Evolutionary conservation across 2,888 invertebrate species (phyloP), one percentile per base, ranked within the genome.

Genomic region (Gryllus longicercus): DNA sequence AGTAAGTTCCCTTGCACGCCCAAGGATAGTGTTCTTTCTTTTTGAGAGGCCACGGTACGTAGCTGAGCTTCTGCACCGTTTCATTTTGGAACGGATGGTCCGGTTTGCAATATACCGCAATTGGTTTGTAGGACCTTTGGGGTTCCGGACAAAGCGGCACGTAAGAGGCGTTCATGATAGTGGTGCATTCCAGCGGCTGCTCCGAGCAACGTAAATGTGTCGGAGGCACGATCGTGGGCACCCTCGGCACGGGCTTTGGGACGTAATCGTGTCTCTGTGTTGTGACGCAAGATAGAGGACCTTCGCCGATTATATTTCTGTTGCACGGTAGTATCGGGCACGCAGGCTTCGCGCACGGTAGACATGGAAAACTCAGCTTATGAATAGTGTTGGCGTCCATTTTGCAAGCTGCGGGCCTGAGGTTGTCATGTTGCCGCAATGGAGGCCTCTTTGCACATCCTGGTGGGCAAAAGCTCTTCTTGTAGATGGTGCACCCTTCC

Each of bases 21-120:
- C 77, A 77, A n/a, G 77, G 77, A 18, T 49, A 50, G 51, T 50
- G n/a, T n/a, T 77, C 77, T 18, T 77, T 77, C n/a, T 25, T 25
- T 8, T 49, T 49, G 5, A 21, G 14, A n/a, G 50, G 49, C 77
- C 77, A 77, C 18, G n/a, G 50, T 11, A 49, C 49, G 38, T 77
- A 77, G 49, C 77, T 77, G 49, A 77, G 14, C 50, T 50, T 49
- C 18, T 49, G 50, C 5, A 77, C 50, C 10, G 77, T 77, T 25
- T 50, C 49, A n/a, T 50, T 2, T 50, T 77, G 49, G n/a, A 77
- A n/a, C 11, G 77, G 77, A n/a, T n/a, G n/a, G 8, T 50, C 1
- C 14, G 77, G 77, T n/a, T 14, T 38, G 2, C 50, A 49, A 21
- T 77, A 77, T 18, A n/a, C 11, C 2, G 12, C 12, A 49, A 50